Conservation (phyloP, 2,888 invertebrate species). For the Pilophorus perplexus region DNA sequence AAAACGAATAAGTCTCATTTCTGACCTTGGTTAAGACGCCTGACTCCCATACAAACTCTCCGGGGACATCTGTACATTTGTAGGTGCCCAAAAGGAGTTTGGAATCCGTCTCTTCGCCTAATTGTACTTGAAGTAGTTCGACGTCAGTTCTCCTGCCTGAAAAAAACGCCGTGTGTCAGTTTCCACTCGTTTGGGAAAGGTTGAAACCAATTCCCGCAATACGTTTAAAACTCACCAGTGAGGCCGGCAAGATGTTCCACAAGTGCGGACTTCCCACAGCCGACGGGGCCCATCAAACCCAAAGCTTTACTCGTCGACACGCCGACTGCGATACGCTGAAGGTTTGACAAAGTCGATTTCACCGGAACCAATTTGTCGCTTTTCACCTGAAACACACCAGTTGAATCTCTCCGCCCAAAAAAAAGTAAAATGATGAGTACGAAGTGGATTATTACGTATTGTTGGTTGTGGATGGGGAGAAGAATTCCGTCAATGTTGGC, state of each 20-base stretch:
- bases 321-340: slow-evolving; percentile 61
- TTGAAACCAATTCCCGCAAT: background rate
- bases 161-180: too few species aligned
- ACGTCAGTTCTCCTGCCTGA: slow-evolving; percentile 52
- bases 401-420: slow-evolving; percentile 27
- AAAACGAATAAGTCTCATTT: too few species aligned
- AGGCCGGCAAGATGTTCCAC: slow-evolving; percentile 81
- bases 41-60: slow-evolving; percentile 95
- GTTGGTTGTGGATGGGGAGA: slow-evolving; percentile 22
- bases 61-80: slow-evolving; percentile 92
- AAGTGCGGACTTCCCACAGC: slow-evolving; percentile 89
- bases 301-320: slow-evolving; percentile 73
- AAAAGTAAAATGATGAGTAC: too few species aligned
- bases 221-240: slow-evolving; percentile 60
- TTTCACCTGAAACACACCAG: slow-evolving; percentile 39
- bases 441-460: background rate
- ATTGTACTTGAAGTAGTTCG: slow-evolving; percentile 78
- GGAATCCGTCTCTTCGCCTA: slow-evolving; percentile 96
- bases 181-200: slow-evolving; percentile 4
- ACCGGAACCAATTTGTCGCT: slow-evolving; percentile 44
- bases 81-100: slow-evolving; percentile 92
- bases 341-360: slow-evolving; percentile 46
- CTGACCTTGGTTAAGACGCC: slow-evolving; percentile 82
- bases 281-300: slow-evolving; percentile 82
- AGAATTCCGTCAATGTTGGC: slow-evolving; percentile 17